phyloP scores from a whole-genome alignment of 2,888 invertebrate species.

The Ypsolopha sequella region DNA sequence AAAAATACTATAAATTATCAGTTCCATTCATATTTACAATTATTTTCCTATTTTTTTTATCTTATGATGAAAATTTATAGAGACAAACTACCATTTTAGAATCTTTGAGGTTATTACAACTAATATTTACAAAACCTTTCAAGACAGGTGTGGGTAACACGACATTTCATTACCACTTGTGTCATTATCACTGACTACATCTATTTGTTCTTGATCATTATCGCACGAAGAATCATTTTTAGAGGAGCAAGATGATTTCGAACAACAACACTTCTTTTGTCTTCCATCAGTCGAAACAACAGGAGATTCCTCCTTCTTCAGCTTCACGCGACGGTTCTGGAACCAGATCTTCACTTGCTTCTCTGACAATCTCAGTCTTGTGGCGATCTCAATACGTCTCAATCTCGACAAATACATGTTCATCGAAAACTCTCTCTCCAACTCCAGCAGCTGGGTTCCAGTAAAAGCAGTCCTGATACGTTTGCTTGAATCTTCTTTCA shows the following conservation, averaged over 20 bases:
- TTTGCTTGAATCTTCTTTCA: constrained; percentile 80
- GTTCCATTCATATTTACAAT: background rate
- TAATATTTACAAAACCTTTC: background rate
- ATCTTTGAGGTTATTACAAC: background rate
- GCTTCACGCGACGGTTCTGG: constrained; percentile 92
- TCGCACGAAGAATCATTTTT: constrained; percentile 41
- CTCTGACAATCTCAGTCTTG: constrained; percentile 87
- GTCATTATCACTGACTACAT: constrained; percentile 58
- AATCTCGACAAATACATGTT: constrained; percentile 93
- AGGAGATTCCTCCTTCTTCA: constrained; percentile 89
- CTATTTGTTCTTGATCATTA: constrained; percentile 52
- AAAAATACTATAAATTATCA: background rate
- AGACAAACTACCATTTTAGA: too few species aligned
- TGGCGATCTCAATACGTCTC: constrained; percentile 93
- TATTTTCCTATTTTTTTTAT: background rate
- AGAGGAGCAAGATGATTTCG: constrained; percentile 37
- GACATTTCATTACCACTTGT: constrained; percentile 15
- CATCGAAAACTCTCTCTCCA: constrained; percentile 89
- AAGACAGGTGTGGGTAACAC: background rate
- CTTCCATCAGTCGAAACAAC: constrained; percentile 29
- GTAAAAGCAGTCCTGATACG: constrained; percentile 95
- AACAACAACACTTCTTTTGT: constrained; percentile 49
- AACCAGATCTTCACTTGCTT: constrained; percentile 98
- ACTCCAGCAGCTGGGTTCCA: constrained; percentile 86
- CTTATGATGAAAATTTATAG: background rate